phyloP scores from a whole-genome alignment of 1,140 invertebrate genomes.

The Achatina immaculata region DNA sequence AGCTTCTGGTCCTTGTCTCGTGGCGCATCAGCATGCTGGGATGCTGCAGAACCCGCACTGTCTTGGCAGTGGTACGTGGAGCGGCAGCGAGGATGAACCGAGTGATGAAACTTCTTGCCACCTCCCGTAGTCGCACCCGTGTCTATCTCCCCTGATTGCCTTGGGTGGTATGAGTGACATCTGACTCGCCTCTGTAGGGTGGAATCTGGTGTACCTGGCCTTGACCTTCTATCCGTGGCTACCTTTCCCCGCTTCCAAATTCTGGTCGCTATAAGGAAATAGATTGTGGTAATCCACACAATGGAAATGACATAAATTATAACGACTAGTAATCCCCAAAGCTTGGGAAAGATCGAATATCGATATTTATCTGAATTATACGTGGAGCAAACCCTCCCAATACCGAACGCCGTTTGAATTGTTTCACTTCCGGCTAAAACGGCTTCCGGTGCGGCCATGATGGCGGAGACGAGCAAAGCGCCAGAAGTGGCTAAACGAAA shows the following conservation, averaged over 20 bases:
- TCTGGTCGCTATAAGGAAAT: slow-evolving; percentile 24
- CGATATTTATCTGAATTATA: slow-evolving; percentile 17
- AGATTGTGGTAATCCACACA: slow-evolving; percentile 11
- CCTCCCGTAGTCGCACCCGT: too few species aligned
- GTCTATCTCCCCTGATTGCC: background rate
- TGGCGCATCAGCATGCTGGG: background rate
- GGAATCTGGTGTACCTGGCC: background rate
- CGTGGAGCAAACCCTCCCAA: slow-evolving; percentile 30
- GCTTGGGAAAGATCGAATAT: slow-evolving; percentile 14
- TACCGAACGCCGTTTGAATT: slow-evolving; percentile 2
- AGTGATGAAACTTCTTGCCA: too few species aligned
- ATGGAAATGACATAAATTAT: slow-evolving; percentile 35
- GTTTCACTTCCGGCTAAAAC: slow-evolving; percentile 35
- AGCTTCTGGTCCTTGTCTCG: too few species aligned
- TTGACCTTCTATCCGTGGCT: slow-evolving; percentile 25
- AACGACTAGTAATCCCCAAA: slow-evolving; percentile 22
- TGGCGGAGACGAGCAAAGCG: slow-evolving; percentile 38
- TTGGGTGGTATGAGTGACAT: background rate
- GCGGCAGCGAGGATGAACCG: too few species aligned
- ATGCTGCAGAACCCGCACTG: too few species aligned
- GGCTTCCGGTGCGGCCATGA: slow-evolving; percentile 45
- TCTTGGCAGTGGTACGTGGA: too few species aligned
- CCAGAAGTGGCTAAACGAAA: slow-evolving; percentile 35
- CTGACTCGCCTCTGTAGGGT: slow-evolving; percentile 13
- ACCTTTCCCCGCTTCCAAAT: slow-evolving; percentile 38